Percentiles rank a stretch among this genome's conserved stretches.
These are phyloP conservation scores for Hyperopisus bebe DNA, from an alignment of 2,113 vertebrate genomes.

Conservation along the genomic window DNA sequence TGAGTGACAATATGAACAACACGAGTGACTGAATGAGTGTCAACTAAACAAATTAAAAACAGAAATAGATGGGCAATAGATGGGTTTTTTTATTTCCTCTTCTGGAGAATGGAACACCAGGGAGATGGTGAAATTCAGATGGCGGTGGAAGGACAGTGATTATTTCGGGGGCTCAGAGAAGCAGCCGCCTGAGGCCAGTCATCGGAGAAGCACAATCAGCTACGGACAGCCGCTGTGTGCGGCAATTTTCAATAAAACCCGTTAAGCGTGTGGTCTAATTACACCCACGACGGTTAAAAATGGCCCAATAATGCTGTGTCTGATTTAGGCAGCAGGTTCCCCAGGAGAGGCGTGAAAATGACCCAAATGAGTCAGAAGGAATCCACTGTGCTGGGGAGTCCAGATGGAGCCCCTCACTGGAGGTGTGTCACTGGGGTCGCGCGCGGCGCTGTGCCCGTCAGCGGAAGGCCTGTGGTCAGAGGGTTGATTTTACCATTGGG, in stretches of 20 bases:
- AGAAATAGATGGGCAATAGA: neutral
- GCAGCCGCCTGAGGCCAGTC: neutral
- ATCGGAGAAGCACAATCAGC: neutral
- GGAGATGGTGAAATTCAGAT: neutral
- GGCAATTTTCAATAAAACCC: neutral
- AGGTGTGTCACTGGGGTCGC: neutral
- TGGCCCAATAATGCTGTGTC: neutral
- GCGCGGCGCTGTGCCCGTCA: too few relatives aligned
- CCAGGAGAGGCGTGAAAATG: neutral
- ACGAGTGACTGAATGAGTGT: neutral
- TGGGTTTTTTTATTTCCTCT: neutral
- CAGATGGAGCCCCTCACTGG: neutral
- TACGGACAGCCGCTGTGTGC: too few relatives aligned
- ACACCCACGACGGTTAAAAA: neutral
- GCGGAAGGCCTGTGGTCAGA: too few relatives aligned
- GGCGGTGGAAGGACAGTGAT: too few relatives aligned
- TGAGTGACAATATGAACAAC: neutral
- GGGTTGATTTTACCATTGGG: neutral
- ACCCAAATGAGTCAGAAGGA: neutral
- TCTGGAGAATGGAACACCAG: conserved; percentile 1
- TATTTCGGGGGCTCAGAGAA: neutral
- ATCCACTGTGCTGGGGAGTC: neutral
- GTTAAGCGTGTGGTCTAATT: conserved; percentile 1
- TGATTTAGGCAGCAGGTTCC: neutral
- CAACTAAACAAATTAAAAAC: neutral